phyloP scores from a whole-genome alignment of 2,888 invertebrate species.

The Strigamia maritima region DNA sequence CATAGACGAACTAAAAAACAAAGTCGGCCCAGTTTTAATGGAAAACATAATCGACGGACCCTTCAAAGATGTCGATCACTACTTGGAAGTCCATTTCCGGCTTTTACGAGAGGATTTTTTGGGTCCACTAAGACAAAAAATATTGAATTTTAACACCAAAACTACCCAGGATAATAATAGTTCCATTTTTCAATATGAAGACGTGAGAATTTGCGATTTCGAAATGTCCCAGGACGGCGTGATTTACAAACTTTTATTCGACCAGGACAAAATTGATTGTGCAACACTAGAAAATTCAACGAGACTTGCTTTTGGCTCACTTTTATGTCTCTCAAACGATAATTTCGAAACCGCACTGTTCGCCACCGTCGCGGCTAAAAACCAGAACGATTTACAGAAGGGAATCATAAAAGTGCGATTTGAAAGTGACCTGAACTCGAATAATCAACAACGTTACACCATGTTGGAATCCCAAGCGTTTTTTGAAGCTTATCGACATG shows the following conservation, averaged over 20 bases:
- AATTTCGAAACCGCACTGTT: slow-evolving; percentile 42
- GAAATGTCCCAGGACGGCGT: not conserved
- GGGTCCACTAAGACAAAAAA: slow-evolving; percentile 66
- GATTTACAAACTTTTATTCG: not conserved
- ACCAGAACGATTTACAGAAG: slow-evolving; percentile 36
- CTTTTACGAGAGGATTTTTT: slow-evolving; percentile 76
- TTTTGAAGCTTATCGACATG: slow-evolving; percentile 55
- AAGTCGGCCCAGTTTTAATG: slow-evolving; percentile 55
- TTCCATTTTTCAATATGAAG: not conserved
- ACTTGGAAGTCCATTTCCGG: slow-evolving; percentile 74
- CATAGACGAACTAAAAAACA: slow-evolving; percentile 48
- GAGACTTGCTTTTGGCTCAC: slow-evolving; percentile 43
- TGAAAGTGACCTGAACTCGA: slow-evolving; percentile 35
- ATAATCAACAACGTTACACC: slow-evolving; percentile 38
- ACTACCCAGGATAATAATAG: slow-evolving; percentile 44
- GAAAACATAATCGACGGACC: slow-evolving; percentile 63
- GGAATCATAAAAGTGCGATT: slow-evolving; percentile 40
- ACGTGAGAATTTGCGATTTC: not conserved
- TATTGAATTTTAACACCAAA: slow-evolving; percentile 54
- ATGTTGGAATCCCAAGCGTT: slow-evolving; percentile 55
- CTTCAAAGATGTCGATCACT: slow-evolving; percentile 65
- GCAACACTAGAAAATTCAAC: slow-evolving; percentile 38
- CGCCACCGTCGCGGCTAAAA: slow-evolving; percentile 40
- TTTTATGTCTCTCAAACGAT: slow-evolving; percentile 43
- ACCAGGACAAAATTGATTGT: not conserved